These are phyloP conservation scores for Embiotoca jacksoni DNA, from an alignment of 2,113 vertebrate species.

Conservation along the genomic window DNA sequence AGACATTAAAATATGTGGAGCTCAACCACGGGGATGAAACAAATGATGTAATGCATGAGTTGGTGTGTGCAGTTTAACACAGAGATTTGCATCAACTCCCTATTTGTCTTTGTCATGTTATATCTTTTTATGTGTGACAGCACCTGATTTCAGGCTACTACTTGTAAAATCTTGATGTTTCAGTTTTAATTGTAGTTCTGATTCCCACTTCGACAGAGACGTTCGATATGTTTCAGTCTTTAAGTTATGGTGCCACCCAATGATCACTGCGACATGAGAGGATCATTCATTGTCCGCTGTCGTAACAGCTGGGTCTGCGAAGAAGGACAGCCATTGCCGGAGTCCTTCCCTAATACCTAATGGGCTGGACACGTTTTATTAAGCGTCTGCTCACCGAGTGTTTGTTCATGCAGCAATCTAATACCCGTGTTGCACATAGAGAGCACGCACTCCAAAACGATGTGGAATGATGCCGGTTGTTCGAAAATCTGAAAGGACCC, in stretches of 20 bases:
- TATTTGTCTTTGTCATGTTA: constrained; percentile 18
- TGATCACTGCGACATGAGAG: constrained; percentile 19
- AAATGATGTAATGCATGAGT: constrained; percentile 59
- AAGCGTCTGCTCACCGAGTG: constrained; percentile 42
- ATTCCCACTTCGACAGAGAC: not conserved
- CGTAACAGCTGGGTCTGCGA: constrained; percentile 18
- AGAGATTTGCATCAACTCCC: constrained; percentile 22
- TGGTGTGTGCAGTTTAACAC: constrained; percentile 4
- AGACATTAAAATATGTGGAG: constrained; percentile 42
- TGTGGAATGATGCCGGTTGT: not conserved
- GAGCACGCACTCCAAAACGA: constrained; percentile 17
- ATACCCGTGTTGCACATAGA: constrained; percentile 40
- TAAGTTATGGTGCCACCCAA: constrained; percentile 38
- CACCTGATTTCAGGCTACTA: constrained; percentile 2
- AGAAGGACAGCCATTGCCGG: constrained; percentile 60
- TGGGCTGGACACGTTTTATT: constrained; percentile 69
- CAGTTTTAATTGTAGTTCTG: constrained; percentile 13
- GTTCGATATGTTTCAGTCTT: constrained; percentile 7
- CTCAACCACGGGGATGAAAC: constrained; percentile 40
- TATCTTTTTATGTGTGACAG: constrained; percentile 10
- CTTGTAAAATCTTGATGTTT: constrained; percentile 32
- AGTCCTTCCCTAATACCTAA: constrained; percentile 60
- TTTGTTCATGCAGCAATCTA: constrained; percentile 58
- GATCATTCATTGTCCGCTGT: constrained; percentile 54
- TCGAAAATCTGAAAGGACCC: not conserved